Conservation (phyloP, 2,888 invertebrate species). For the Agonopterix arenella region DNA sequence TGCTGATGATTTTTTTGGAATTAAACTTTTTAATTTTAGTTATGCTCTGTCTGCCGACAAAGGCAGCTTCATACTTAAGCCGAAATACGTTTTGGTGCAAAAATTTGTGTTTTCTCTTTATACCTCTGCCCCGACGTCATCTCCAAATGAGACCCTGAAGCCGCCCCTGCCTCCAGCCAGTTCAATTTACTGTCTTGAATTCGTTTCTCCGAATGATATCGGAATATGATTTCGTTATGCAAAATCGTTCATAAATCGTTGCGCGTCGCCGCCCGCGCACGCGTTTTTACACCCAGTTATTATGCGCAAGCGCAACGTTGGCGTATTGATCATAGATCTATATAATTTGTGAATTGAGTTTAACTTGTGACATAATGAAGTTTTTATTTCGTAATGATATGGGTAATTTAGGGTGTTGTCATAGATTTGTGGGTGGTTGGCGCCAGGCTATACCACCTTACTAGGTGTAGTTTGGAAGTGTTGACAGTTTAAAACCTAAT, state of each 20-base stretch:
- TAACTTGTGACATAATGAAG: conserved; percentile 19
- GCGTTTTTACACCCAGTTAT: conserved; percentile 20
- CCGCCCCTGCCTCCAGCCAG: neutral
- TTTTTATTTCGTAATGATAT: conserved; percentile 5
- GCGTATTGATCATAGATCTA: conserved; percentile 9
- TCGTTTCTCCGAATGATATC: conserved; percentile 2
- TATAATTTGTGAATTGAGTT: conserved; percentile 30
- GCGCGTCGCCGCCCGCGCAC: conserved; percentile 15
- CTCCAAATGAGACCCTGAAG: too few relatives aligned
- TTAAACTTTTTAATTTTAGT: too few relatives aligned
- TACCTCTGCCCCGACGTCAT: too few relatives aligned
- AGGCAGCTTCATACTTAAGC: too few relatives aligned
- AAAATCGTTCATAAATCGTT: conserved; percentile 20
- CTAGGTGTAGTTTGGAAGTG: too few relatives aligned
- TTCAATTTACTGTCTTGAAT: neutral
- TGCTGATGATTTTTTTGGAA: too few relatives aligned
- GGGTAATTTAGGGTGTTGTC: conserved; percentile 1
- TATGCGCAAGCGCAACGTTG: conserved; percentile 14
- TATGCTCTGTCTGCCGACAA: too few relatives aligned
- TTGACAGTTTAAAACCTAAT: too few relatives aligned
- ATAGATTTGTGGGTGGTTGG: neutral
- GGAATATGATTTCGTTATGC: conserved; percentile 7
- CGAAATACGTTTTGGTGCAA: too few relatives aligned
- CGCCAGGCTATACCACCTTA: neutral
- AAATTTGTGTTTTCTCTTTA: too few relatives aligned